A percentile compares a stretch with the other conserved stretches of the same genome.
Conservation (phyloP, 2,888 invertebrate species). For the Phaonia tiefii region DNA sequence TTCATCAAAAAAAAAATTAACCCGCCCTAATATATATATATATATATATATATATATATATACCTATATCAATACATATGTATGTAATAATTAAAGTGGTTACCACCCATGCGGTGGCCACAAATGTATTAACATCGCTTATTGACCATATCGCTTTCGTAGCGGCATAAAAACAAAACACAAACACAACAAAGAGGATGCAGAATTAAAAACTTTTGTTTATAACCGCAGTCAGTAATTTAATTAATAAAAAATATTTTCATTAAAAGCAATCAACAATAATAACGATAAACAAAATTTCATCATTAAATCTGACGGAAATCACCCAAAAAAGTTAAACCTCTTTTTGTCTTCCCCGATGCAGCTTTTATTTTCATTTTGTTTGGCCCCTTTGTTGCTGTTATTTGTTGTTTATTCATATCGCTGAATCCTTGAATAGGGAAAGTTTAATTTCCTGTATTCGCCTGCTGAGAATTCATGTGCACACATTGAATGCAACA, state of each 20-base stretch:
- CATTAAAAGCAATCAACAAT: slow-evolving; percentile 7
- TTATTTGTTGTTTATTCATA: slow-evolving; percentile 20
- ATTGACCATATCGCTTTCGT: slow-evolving; percentile 25
- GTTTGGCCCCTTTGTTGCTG: neutral
- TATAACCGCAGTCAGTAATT: slow-evolving; percentile 33
- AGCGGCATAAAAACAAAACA: neutral
- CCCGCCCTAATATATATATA: too few species aligned
- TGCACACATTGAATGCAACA: slow-evolving; percentile 19
- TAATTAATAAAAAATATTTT: slow-evolving; percentile 45
- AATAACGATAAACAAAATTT: slow-evolving; percentile 9
- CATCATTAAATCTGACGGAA: slow-evolving; percentile 1
- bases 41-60: too few species aligned
- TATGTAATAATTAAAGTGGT: neutral
- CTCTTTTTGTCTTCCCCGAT: neutral
- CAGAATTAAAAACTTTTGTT: slow-evolving; percentile 16
- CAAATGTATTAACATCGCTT: slow-evolving; percentile 11
- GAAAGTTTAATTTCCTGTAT: slow-evolving; percentile 38
- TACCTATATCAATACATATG: too few species aligned
- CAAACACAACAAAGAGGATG: slow-evolving; percentile 5
- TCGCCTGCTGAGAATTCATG: slow-evolving; percentile 4
- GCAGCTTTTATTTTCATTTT: too few species aligned
- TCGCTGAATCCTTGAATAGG: slow-evolving; percentile 14
- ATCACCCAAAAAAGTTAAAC: neutral
- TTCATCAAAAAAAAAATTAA: too few species aligned
- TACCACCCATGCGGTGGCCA: neutral